phyloP scores from a whole-genome alignment of 2,888 invertebrate genomes.

The Cryptus armator region DNA sequence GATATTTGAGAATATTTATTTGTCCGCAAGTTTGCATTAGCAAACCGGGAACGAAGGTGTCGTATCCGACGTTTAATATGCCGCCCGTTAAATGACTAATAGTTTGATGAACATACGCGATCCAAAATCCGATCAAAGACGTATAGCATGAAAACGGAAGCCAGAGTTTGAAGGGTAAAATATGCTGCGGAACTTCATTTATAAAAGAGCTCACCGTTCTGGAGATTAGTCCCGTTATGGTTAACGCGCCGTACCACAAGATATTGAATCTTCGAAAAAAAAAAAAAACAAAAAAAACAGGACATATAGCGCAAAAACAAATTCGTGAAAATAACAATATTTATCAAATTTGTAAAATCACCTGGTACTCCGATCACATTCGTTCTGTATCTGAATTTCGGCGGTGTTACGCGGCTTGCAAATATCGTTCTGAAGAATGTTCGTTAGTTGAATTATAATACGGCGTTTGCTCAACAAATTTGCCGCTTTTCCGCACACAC shows the following conservation, averaged over 20 bases:
- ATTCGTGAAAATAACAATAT: neutral
- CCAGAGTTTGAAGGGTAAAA: conserved; percentile 69
- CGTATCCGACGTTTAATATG: conserved; percentile 72
- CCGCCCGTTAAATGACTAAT: conserved; percentile 45
- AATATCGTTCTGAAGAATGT: conserved; percentile 39
- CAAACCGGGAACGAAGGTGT: conserved; percentile 74
- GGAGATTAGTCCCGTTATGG: conserved; percentile 14
- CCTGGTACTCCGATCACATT: conserved; percentile 50
- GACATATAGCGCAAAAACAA: too few species aligned
- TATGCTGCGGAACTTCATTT: conserved; percentile 37
- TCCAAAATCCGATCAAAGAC: conserved; percentile 39
- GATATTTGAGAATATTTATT: conserved; percentile 75
- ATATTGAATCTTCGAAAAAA: conserved; percentile 19
- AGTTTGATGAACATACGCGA: conserved; percentile 64
- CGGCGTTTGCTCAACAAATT: conserved; percentile 61
- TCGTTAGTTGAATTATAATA: conserved; percentile 45
- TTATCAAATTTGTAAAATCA: too few species aligned
- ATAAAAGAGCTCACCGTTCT: conserved; percentile 58
- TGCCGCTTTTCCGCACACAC: conserved; percentile 64
- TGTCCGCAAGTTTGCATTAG: conserved; percentile 73
- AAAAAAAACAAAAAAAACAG: neutral
- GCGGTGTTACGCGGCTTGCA: conserved; percentile 23
- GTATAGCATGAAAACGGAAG: conserved; percentile 67
- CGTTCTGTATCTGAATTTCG: conserved; percentile 50
- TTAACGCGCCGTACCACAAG: conserved; percentile 48